Conservation (phyloP, 2,113 vertebrate genomes). For the Lanius ludovicianus region DNA sequence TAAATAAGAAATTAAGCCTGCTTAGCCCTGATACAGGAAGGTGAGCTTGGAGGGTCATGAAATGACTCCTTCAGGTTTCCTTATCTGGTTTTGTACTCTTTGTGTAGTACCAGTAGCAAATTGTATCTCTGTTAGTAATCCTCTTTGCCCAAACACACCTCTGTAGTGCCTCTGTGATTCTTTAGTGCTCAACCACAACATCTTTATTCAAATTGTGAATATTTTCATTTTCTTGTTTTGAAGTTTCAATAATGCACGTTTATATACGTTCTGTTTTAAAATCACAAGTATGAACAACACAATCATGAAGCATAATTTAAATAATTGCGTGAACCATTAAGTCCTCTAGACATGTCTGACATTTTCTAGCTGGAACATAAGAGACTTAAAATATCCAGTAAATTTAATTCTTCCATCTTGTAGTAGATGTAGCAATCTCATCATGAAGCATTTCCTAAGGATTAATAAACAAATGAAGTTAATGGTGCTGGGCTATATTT, state of each 20-base stretch:
- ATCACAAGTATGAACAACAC: background rate
- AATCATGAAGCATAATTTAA: background rate
- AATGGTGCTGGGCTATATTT: constrained; percentile 56
- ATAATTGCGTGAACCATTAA: background rate
- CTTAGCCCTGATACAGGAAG: background rate
- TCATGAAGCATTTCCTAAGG: constrained; percentile 41
- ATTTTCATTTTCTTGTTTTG: background rate
- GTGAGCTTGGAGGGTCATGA: background rate
- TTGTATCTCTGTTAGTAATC: background rate
- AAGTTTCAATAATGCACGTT: background rate
- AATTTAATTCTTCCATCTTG: background rate
- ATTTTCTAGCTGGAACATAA: background rate
- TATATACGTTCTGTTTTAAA: background rate
- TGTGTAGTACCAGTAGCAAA: background rate
- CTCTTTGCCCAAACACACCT: background rate
- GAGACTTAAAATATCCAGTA: background rate
- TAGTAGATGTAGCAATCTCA: constrained; percentile 19
- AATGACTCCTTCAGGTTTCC: background rate
- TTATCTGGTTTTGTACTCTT: background rate
- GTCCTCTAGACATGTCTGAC: background rate
- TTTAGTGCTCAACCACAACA: background rate
- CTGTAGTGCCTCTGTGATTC: background rate
- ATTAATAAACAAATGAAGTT: constrained; percentile 65
- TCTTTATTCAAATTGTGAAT: background rate
- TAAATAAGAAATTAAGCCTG: background rate